Conservation (phyloP, 92 coral and sea anemone genomes). For the Porites evermanni region DNA sequence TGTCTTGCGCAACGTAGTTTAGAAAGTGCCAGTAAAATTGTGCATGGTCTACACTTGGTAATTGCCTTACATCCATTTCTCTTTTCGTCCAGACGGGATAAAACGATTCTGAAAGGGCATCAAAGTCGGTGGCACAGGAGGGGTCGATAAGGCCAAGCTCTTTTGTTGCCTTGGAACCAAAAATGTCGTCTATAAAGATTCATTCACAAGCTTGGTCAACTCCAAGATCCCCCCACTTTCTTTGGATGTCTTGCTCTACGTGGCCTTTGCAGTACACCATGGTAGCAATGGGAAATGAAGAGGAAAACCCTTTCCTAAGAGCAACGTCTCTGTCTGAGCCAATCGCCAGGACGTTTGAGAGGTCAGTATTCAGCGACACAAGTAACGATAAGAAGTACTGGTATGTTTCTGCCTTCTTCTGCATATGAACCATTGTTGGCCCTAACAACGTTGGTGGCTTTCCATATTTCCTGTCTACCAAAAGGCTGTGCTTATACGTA, state of each 20-base stretch:
- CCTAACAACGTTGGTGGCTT: slow-evolving; percentile 64
- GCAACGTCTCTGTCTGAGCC: slow-evolving; percentile 49
- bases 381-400: background rate
- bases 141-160: slow-evolving; percentile 13
- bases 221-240: background rate
- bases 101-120: background rate
- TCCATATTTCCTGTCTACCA: slow-evolving; percentile 43
- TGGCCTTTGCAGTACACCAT: slow-evolving; percentile 18
- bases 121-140: background rate
- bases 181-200: background rate
- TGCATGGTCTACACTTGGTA: background rate
- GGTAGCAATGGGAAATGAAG: slow-evolving; percentile 22
- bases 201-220: background rate
- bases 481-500: slow-evolving; percentile 38
- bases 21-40: background rate
- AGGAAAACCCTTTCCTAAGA: slow-evolving; percentile 25
- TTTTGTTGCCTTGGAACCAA: background rate
- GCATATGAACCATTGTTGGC: slow-evolving; percentile 52
- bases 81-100: background rate
- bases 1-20: background rate
- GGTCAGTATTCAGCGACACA: slow-evolving; percentile 32
- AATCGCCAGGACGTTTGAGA: background rate
- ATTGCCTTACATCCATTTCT: slow-evolving; percentile 6
- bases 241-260: background rate
- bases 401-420: slow-evolving; percentile 40